Percentiles rank a stretch among this genome's conserved stretches.
These are phyloP conservation scores for Pelmatolapia mariae DNA, from an alignment of 2,113 vertebrate genomes.

Conservation along the genomic window DNA sequence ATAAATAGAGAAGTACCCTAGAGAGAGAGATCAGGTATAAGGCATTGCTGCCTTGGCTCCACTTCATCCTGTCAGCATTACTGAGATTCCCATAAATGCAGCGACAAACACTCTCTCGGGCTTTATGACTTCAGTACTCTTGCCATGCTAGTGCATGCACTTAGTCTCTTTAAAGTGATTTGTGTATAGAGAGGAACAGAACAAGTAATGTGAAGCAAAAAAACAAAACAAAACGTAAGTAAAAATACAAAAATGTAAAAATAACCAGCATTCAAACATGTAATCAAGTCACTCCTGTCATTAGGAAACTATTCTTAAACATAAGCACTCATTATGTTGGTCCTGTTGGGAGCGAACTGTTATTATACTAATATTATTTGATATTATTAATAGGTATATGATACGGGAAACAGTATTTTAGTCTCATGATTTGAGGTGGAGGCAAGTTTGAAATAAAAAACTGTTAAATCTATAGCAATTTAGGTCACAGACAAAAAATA, in stretches of 20 bases:
- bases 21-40: slow-evolving; percentile 31
- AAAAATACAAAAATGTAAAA: background rate
- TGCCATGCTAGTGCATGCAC: background rate
- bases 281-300: background rate
- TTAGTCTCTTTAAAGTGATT: background rate
- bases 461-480: background rate
- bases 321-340: background rate
- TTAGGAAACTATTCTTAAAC: background rate
- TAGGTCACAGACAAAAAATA: background rate
- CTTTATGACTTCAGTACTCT: slow-evolving; percentile 10
- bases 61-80: slow-evolving; percentile 41
- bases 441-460: background rate
- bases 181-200: background rate
- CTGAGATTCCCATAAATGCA: slow-evolving; percentile 41
- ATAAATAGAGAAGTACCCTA: slow-evolving; percentile 29
- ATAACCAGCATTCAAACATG: background rate
- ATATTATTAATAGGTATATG: background rate
- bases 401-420: background rate
- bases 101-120: slow-evolving; percentile 20
- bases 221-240: rapidly evolving
- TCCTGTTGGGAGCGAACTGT: background rate
- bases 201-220: background rate
- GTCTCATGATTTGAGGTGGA: background rate
- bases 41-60: slow-evolving; percentile 40
- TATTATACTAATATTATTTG: background rate